phyloP scores from a whole-genome alignment of 2,888 invertebrate genomes.

The Formica aserva region DNA sequence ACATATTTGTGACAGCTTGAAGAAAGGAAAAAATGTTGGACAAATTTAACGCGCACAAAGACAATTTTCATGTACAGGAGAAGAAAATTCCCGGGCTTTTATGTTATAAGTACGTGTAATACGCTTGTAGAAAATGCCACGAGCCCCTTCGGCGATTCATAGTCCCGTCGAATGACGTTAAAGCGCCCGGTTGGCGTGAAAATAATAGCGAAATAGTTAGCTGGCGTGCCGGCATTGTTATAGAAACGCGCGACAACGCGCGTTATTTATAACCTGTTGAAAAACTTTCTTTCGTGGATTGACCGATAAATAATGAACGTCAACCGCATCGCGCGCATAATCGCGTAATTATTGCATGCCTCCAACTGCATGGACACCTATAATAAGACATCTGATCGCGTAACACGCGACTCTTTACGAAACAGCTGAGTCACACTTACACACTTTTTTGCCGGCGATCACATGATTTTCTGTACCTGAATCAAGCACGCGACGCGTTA shows the following conservation, averaged over 20 bases:
- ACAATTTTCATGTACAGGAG: neutral
- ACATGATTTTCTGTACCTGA: conserved; percentile 11
- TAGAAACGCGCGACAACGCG: neutral
- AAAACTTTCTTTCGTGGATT: conserved; percentile 32
- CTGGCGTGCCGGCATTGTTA: conserved; percentile 21
- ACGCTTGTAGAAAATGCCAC: conserved; percentile 7
- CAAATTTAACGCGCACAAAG: neutral
- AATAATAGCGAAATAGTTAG: conserved; percentile 3
- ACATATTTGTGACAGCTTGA: conserved; percentile 10
- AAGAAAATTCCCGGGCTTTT: conserved; percentile 5
- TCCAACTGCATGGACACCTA: conserved; percentile 21
- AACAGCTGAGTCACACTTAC: conserved; percentile 44
- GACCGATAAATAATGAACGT: conserved; percentile 46
- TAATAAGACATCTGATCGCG: conserved; percentile 46
- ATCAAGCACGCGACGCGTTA: conserved; percentile 28
- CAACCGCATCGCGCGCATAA: conserved; percentile 10
- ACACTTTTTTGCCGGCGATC: neutral
- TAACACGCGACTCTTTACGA: conserved; percentile 36
- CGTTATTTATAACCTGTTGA: conserved; percentile 38
- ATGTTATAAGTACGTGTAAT: neutral
- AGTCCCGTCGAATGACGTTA: conserved; percentile 29
- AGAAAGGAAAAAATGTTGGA: neutral
- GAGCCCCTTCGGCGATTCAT: neutral
- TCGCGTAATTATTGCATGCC: conserved; percentile 42
- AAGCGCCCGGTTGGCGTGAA: conserved; percentile 16